These are phyloP conservation scores for Pristionchus japonicus DNA, from an alignment of 2,888 invertebrate genomes.

Conservation along the genomic window DNA sequence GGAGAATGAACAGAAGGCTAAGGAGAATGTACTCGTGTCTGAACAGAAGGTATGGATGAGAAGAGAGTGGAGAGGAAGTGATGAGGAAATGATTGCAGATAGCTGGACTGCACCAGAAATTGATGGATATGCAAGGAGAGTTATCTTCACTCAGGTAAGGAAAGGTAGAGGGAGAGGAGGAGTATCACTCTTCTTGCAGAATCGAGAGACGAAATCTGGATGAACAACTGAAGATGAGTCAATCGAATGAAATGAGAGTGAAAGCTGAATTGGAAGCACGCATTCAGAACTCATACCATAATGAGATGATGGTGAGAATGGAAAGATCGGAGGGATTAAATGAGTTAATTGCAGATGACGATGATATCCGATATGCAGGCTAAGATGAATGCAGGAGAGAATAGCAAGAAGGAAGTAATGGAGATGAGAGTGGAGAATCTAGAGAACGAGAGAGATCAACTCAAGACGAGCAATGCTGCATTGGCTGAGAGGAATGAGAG, in stretches of 20 bases:
- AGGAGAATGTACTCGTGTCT: neutral
- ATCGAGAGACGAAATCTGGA: constrained; percentile 50
- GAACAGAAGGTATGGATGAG: neutral
- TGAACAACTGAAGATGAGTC: constrained; percentile 50
- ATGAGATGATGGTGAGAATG: constrained; percentile 49
- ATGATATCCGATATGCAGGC: constrained; percentile 4
- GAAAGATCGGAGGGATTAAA: neutral
- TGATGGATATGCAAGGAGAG: constrained; percentile 35
- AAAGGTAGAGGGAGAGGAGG: neutral
- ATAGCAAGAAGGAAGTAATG: neutral
- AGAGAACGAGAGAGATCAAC: constrained; percentile 42
- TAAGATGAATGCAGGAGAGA: constrained; percentile 16
- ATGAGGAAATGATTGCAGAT: neutral
- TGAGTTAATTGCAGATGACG: neutral
- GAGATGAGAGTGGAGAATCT: neutral
- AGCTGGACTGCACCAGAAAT: neutral
- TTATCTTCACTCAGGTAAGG: neutral
- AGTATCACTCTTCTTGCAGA: constrained; percentile 2
- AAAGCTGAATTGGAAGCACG: constrained; percentile 52
- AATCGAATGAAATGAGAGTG: constrained; percentile 35
- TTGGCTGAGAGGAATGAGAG: constrained; percentile 35
- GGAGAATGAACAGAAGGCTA: constrained; percentile 35
- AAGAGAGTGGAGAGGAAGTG: neutral
- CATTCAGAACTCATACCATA: constrained; percentile 48
- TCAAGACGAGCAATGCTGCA: constrained; percentile 40